Evolutionary conservation across 2,797 vertebrate genomes (phyloP), one percentile per base, ranked within the genome.

Genomic region (Eurystomus glaucurus): DNA sequence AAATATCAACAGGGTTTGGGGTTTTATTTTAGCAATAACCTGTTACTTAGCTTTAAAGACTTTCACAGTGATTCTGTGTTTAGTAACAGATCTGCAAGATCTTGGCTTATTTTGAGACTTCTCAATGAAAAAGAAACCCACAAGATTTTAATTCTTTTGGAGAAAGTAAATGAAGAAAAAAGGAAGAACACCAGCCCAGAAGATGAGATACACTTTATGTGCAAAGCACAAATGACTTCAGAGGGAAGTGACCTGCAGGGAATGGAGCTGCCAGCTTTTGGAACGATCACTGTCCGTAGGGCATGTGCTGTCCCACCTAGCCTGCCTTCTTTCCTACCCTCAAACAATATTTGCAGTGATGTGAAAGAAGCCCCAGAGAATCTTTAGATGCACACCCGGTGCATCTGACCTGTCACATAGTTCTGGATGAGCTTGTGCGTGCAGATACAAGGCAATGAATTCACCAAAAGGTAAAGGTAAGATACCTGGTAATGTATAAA

Each of bases 271-370:
- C 28, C 33, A 52, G 46, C 31, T 71, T 65, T 60, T 33, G 31
- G 35, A 51, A 29, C 0, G 1, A 28, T 29, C 13, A 0, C 20
- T 39, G 33, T 14, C 25, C 2, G 0, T 4, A 31, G 25, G 39
- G 33, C 17, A 23, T 1, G 6, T 29, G 60, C 35, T 5, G 33
- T 11, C 33, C 35, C 14, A 28, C 37, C 29, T 3, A 15, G 17
- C 37, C 48, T 28, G 11, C 33, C 48, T 37, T n/a, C 23, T 13
- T 61, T 37, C 25, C 29, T 79, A 15, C 35, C 48, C 60, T 18
- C 66, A 35, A 51, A 6, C 21, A 66, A 25, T 28, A 48, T 20
- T 19, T 62, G 37, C 25, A 43, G 37, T 11, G 22, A 35, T 21
- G 20, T 33, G n/a, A 64, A 64, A 74, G 65, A 77, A 85, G 28